Percentiles rank a stretch among this genome's conserved stretches.
Evolutionary conservation across 92 coral and sea anemone genomes (phyloP).

Genomic region (Porites evermanni): DNA sequence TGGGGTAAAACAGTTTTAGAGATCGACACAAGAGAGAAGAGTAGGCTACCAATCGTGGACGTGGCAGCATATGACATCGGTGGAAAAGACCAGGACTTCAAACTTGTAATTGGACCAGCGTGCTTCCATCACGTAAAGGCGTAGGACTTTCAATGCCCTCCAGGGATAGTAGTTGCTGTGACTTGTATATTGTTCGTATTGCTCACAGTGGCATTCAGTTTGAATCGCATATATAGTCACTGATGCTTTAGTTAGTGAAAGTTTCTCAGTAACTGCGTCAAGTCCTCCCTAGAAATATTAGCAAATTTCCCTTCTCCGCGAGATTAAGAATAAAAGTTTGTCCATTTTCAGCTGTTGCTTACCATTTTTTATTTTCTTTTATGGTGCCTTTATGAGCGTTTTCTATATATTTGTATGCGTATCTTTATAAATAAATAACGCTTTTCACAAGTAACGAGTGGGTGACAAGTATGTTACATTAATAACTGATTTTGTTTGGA

Average conservation of each 20-base stretch:
- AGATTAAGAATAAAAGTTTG: conserved; percentile 24
- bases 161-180: conserved; percentile 16
- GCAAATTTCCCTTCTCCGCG: background rate
- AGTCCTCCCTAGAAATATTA: background rate
- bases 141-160: background rate
- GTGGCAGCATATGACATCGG: conserved; percentile 80
- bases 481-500: conserved; percentile 3
- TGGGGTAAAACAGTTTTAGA: conserved; percentile 89
- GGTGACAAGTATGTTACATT: background rate
- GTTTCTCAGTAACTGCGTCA: background rate
- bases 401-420: conserved; percentile 3
- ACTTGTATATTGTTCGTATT: conserved; percentile 73
- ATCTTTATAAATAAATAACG: background rate
- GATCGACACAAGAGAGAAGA: conserved; percentile 75
- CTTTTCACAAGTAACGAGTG: background rate
- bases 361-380: background rate
- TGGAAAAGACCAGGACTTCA: conserved; percentile 65
- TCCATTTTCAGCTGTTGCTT: conserved; percentile 7
- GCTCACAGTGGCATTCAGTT: conserved; percentile 23
- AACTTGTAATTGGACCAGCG: conserved; percentile 90
- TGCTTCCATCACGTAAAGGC: conserved; percentile 66
- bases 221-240: background rate
- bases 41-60: conserved; percentile 80
- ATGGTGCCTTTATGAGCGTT: background rate
- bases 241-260: conserved; percentile 11